Conservation (phyloP, 2,888 invertebrate species). For the Cheilosia vernalis region DNA sequence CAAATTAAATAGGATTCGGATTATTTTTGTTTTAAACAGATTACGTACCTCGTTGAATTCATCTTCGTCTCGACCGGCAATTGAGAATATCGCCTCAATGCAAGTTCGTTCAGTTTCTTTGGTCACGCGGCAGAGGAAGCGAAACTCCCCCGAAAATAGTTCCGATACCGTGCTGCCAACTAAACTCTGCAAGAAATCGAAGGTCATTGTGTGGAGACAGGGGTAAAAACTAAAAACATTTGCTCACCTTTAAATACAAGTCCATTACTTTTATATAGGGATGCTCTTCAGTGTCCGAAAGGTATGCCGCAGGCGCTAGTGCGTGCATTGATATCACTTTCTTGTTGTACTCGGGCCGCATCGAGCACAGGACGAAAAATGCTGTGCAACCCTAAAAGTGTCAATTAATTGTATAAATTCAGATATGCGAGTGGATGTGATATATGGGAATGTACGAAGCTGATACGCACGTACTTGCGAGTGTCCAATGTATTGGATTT, state of each 20-base stretch:
- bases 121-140: conserved; percentile 81
- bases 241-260: conserved; percentile 81
- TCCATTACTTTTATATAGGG: conserved; percentile 81
- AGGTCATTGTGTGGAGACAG: background rate
- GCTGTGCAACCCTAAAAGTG: conserved; percentile 87
- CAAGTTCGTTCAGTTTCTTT: conserved; percentile 81
- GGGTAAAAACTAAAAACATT: background rate
- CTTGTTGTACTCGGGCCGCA: conserved; percentile 87
- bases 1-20: background rate
- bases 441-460: no score
- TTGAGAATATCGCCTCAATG: conserved; percentile 82
- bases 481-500: conserved; percentile 87
- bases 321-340: conserved; percentile 88
- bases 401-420: background rate
- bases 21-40: background rate
- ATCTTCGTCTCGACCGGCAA: conserved; percentile 81
- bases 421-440: background rate
- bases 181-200: conserved; percentile 77
- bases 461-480: conserved; percentile 84
- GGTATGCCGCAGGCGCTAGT: conserved; percentile 89
- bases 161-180: conserved; percentile 81
- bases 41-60: conserved; percentile 81
- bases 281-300: conserved; percentile 81
- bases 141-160: conserved; percentile 81
- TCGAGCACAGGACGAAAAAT: conserved; percentile 88